A percentile compares a stretch with the other conserved stretches of the same genome.
Evolutionary conservation across 2,113 vertebrate genomes (phyloP).

Genomic region (Empidonax traillii): DNA sequence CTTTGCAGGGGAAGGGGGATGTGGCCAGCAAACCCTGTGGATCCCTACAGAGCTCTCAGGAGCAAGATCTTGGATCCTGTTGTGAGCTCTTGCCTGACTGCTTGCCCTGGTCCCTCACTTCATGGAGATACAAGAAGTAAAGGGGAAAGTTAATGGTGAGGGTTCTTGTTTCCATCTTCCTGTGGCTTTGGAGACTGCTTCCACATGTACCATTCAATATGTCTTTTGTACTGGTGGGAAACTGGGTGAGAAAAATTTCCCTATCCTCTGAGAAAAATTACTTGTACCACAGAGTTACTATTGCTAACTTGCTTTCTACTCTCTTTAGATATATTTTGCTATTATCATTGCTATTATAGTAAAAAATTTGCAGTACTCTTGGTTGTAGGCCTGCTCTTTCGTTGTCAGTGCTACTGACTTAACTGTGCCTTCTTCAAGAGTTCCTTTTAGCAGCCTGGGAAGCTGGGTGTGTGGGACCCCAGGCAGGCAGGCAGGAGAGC

Average conservation of each 20-base stretch:
- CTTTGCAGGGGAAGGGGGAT: background rate
- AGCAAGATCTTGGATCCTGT: background rate
- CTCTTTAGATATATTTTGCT: background rate
- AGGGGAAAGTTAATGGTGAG: background rate
- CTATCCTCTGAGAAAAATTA: background rate
- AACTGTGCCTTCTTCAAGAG: background rate
- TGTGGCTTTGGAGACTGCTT: background rate
- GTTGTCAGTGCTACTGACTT: background rate
- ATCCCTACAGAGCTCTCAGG: rapidly evolving
- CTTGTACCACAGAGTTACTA: background rate
- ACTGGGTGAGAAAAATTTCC: background rate
- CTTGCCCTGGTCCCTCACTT: background rate
- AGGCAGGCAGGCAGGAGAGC: background rate
- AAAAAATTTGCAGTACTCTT: background rate
- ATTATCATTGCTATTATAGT: background rate
- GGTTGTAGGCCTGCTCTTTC: background rate
- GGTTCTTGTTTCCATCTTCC: background rate
- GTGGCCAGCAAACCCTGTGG: background rate
- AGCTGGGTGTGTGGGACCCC: background rate
- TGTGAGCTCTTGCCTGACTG: background rate
- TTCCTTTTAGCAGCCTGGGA: background rate
- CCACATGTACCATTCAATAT: background rate
- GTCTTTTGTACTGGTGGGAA: background rate
- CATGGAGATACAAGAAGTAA: background rate
- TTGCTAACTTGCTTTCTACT: background rate